Evolutionary conservation across 2,113 vertebrate genomes (phyloP).

Genomic region (Telmatochromis brichardi): DNA sequence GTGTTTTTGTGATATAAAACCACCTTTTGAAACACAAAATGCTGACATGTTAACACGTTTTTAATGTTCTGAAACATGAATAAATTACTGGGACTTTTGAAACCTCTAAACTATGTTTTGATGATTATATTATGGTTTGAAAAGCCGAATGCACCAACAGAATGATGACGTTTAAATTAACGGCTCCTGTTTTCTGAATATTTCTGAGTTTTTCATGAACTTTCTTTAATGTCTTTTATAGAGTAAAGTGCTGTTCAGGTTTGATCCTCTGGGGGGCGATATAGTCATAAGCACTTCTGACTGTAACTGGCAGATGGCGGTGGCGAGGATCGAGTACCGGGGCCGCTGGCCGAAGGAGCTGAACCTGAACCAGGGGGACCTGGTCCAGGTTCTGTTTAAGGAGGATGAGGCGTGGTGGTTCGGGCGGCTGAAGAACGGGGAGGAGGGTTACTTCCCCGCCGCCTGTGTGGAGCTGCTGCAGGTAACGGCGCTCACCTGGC

Average conservation of each 20-base stretch:
- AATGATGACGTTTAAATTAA: neutral
- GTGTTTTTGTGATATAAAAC: neutral
- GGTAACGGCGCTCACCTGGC: neutral
- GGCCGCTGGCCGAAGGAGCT: constrained; percentile 58
- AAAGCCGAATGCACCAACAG: neutral
- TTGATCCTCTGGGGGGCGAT: neutral
- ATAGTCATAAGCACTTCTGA: neutral
- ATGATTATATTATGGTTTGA: neutral
- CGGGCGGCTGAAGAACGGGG: neutral
- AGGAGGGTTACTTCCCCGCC: constrained; percentile 1
- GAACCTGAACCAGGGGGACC: constrained; percentile 61
- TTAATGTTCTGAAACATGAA: neutral
- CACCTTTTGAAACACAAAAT: neutral
- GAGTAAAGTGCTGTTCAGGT: neutral
- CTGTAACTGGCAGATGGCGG: constrained; percentile 43
- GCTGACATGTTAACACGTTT: neutral
- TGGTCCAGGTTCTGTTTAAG: constrained; percentile 52
- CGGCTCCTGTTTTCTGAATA: neutral
- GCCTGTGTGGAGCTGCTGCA: constrained; percentile 18
- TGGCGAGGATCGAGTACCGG: constrained; percentile 38
- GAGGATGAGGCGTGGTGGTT: constrained; percentile 49
- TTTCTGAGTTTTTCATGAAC: neutral
- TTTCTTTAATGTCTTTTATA: neutral
- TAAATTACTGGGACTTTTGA: neutral
- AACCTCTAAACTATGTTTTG: neutral